These are phyloP conservation scores for Heterocephalus glaber DNA, from an alignment of 2,113 vertebrate genomes.

Conservation along the genomic window DNA sequence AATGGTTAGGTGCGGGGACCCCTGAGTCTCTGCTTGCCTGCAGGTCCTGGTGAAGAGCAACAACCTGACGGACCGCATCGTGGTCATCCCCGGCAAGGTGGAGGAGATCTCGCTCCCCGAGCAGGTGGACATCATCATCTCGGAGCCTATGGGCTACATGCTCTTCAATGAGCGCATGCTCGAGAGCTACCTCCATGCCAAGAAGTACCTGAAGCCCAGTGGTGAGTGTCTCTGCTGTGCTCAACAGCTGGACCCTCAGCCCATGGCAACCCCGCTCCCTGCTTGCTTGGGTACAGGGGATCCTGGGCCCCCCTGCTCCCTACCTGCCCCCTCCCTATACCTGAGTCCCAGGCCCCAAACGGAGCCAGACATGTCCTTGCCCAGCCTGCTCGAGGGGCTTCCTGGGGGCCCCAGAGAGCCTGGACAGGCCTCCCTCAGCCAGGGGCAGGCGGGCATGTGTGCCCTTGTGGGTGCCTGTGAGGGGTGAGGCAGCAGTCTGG, in stretches of 20 bases:
- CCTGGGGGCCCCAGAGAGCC: not conserved
- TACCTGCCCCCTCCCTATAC: fast-evolving
- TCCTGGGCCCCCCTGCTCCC: not conserved
- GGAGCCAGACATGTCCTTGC: not conserved
- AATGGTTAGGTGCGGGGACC: not conserved
- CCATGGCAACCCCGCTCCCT: not conserved
- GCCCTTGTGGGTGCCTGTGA: not conserved
- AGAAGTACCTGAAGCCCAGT: slow-evolving; percentile 95
- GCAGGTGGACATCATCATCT: slow-evolving; percentile 98
- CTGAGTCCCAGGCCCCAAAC: not conserved
- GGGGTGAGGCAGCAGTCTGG: not conserved
- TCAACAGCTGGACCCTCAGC: fast-evolving
- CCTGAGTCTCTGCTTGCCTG: not conserved
- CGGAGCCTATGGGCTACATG: slow-evolving; percentile 99
- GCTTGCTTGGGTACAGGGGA: no score
- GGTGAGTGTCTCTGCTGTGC: slow-evolving; percentile 84
- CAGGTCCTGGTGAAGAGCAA: slow-evolving; percentile 97
- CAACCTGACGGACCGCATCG: slow-evolving; percentile 92
- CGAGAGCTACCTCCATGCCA: slow-evolving; percentile 97
- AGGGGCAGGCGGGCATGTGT: fast-evolving
- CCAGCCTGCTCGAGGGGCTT: not conserved
- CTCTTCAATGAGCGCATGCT: slow-evolving; percentile 98
- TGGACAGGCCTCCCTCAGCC: not conserved
- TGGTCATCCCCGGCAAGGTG: slow-evolving; percentile 96
- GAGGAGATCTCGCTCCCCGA: slow-evolving; percentile 95